phyloP scores from a whole-genome alignment of 2,888 invertebrate species.

The Eupithecia dodoneata region DNA sequence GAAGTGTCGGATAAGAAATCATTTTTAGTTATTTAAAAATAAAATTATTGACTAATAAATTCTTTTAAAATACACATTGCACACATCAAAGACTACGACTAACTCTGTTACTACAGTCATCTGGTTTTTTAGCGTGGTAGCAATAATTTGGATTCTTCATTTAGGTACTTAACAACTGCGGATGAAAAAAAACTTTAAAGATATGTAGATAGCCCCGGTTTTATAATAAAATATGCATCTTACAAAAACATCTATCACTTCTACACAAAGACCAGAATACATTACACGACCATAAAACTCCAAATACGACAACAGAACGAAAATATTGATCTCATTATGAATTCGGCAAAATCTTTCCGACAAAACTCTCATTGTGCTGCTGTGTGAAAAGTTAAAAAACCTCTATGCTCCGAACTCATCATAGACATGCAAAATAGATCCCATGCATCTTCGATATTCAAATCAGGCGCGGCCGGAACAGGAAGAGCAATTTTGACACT shows the following conservation, averaged over 20 bases:
- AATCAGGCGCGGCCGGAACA: conserved; percentile 68
- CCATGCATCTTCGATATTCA: conserved; percentile 74
- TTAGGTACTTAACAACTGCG: not conserved
- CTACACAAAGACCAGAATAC: conserved; percentile 57
- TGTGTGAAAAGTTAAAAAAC: conserved; percentile 69
- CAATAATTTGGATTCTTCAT: not conserved
- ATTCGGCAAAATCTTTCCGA: conserved; percentile 66
- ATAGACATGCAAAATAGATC: conserved; percentile 77
- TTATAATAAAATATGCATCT: conserved; percentile 8
- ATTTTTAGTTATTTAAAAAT: not conserved
- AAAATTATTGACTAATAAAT: not conserved
- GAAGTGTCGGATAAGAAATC: conserved; percentile 5
- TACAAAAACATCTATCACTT: conserved; percentile 56
- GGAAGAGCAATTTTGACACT: conserved; percentile 84
- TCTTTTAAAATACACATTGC: not conserved
- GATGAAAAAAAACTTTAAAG: not conserved
- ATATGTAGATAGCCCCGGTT: not conserved
- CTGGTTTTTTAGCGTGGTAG: not conserved
- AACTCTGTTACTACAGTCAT: not conserved
- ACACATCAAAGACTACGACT: not conserved
- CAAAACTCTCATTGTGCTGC: conserved; percentile 57
- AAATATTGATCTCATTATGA: conserved; percentile 82
- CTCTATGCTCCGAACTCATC: conserved; percentile 48
- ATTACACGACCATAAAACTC: conserved; percentile 66
- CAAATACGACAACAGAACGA: conserved; percentile 76